A percentile compares a stretch with the other conserved stretches of the same genome.
These are phyloP conservation scores for Neosalanx taihuensis DNA, from an alignment of 2,797 vertebrate genomes.

Conservation along the genomic window DNA sequence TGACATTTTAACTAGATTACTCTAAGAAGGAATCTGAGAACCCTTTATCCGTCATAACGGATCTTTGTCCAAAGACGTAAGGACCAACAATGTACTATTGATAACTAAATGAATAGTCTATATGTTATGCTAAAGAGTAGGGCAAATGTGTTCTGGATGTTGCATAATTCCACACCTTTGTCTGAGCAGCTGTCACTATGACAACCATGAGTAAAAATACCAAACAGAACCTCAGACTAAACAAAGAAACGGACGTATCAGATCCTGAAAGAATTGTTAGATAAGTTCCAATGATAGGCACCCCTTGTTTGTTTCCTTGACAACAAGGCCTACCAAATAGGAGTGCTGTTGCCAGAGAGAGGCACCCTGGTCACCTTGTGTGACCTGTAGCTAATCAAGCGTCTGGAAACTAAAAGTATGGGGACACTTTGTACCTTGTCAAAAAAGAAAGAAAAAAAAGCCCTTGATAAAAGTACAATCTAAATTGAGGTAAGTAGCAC, in stretches of 20 bases:
- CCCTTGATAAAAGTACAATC: not conserved
- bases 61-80: no score
- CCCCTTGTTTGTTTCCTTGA: constrained; percentile 56
- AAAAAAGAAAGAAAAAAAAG: not conserved
- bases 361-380: constrained; percentile 3
- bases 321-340: constrained; percentile 47
- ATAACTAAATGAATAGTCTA: no score
- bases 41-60: no score
- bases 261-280: constrained; percentile 27
- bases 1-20: no score
- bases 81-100: no score
- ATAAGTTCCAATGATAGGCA: constrained; percentile 38
- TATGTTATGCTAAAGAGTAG: not conserved
- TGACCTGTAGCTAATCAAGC: constrained; percentile 4
- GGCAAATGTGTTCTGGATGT: not conserved
- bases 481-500: not conserved
- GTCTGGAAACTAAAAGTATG: constrained; percentile 1
- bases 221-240: constrained; percentile 8
- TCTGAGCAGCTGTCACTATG: not conserved
- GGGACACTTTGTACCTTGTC: not conserved
- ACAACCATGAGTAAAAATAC: not conserved
- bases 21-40: no score
- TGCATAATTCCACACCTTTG: not conserved
- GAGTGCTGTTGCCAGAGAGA: constrained; percentile 13
- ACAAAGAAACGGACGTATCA: constrained; percentile 15